Conservation (phyloP, 2,797 vertebrate genomes). For the Danio tinwini region DNA sequence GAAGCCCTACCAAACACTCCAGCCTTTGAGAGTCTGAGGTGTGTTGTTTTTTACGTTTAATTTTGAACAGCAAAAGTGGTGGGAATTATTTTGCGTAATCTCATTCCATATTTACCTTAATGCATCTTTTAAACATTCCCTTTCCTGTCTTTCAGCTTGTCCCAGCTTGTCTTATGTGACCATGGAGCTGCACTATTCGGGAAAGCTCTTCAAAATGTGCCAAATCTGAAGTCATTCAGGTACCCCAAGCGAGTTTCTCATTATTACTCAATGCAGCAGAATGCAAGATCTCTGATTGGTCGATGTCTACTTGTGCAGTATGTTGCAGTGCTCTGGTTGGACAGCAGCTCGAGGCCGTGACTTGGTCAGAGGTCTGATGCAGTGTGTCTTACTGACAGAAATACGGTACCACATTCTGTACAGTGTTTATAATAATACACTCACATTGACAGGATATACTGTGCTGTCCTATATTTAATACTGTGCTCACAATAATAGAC, state of each 20-base stretch:
- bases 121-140: background rate
- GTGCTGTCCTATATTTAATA: conserved; percentile 26
- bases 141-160: conserved; percentile 72
- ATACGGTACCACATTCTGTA: conserved; percentile 68
- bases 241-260: conserved; percentile 56
- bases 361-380: conserved; percentile 67
- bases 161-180: conserved; percentile 72
- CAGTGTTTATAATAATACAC: background rate
- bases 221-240: conserved; percentile 73
- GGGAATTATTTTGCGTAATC: background rate
- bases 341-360: conserved; percentile 58
- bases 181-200: conserved; percentile 63
- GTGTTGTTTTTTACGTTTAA: conserved; percentile 45
- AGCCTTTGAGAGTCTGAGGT: conserved; percentile 77
- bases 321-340: conserved; percentile 70
- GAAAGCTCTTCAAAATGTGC: conserved; percentile 60
- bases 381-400: conserved; percentile 65
- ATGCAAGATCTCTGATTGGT: background rate
- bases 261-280: background rate
- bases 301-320: conserved; percentile 64
- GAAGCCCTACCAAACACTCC: conserved; percentile 66
- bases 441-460: background rate
- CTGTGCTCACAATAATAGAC: conserved; percentile 67
- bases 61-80: background rate
- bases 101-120: background rate